Evolutionary conservation across 2,113 vertebrate species (phyloP).

Genomic region (Thalassoma bifasciatum): DNA sequence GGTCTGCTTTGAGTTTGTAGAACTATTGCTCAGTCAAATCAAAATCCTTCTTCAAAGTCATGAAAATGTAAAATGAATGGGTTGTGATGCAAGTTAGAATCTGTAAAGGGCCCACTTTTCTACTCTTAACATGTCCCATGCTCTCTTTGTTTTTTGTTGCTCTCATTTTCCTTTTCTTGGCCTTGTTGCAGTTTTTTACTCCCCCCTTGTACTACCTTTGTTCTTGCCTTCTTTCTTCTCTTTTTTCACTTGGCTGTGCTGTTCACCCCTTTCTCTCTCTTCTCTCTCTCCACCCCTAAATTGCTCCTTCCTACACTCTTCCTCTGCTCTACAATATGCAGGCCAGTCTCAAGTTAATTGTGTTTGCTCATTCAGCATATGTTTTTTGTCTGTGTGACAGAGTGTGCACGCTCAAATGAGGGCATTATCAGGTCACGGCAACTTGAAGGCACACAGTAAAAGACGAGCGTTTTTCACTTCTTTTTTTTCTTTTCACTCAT

Average conservation of each 20-base stretch:
- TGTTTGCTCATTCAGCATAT: slow-evolving; percentile 60
- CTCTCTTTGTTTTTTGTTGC: not conserved
- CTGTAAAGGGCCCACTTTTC: too few relatives aligned
- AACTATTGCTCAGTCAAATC: too few relatives aligned
- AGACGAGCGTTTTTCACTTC: slow-evolving; percentile 28
- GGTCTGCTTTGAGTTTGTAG: not conserved
- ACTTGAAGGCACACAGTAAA: slow-evolving; percentile 38
- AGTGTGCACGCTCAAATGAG: slow-evolving; percentile 11
- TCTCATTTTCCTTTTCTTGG: not conserved
- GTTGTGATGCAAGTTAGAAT: too few relatives aligned
- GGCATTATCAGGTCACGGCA: slow-evolving; percentile 29
- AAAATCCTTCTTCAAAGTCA: too few relatives aligned
- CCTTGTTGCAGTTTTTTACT: not conserved
- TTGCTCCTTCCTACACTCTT: slow-evolving; percentile 15
- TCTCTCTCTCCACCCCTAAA: slow-evolving; percentile 9
- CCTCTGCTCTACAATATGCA: slow-evolving; percentile 34
- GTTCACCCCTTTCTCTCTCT: not conserved
- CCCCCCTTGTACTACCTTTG: not conserved
- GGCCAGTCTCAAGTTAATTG: slow-evolving; percentile 58
- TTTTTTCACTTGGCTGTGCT: not conserved
- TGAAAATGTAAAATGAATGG: too few relatives aligned
- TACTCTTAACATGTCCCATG: not conserved
- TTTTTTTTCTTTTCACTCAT: slow-evolving; percentile 18
- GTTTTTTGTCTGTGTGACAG: slow-evolving; percentile 6
- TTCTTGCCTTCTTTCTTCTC: not conserved